These are phyloP conservation scores for Stomatorhinus ivindoensis DNA, from an alignment of 2,113 vertebrate genomes.

Conservation along the genomic window DNA sequence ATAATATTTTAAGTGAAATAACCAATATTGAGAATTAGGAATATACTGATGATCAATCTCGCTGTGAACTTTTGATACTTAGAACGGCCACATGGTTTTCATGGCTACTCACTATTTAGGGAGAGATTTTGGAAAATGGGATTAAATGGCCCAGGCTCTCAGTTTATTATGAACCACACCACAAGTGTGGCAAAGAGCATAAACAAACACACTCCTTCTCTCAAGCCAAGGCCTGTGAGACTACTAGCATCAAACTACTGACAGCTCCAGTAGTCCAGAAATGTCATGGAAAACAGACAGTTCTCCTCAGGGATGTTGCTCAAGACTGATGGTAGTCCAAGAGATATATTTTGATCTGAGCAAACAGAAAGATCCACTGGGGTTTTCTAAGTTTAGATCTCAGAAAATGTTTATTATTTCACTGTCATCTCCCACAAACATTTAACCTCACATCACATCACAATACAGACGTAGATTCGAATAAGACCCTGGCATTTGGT, in stretches of 20 bases:
- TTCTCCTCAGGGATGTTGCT: background rate
- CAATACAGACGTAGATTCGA: background rate
- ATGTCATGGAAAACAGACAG: constrained; percentile 1
- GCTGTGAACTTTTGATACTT: background rate
- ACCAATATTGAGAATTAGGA: background rate
- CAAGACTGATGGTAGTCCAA: background rate
- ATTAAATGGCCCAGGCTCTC: background rate
- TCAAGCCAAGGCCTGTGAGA: background rate
- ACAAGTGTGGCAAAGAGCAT: background rate
- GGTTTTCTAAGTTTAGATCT: background rate
- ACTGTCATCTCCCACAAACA: background rate
- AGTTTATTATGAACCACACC: background rate
- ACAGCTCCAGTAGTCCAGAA: background rate
- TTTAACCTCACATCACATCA: background rate
- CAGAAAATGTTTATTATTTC: background rate
- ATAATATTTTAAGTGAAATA: background rate
- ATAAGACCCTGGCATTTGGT: background rate
- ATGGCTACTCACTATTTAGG: background rate
- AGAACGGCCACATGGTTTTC: background rate
- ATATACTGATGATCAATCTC: background rate
- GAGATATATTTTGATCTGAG: background rate
- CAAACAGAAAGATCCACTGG: background rate
- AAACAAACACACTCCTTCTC: background rate
- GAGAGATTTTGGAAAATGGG: background rate
- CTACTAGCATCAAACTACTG: background rate